Percentiles rank a stretch among this genome's conserved stretches.
Evolutionary conservation across 2,113 vertebrate genomes (phyloP).

Genomic region (Microcebus tavaratra): DNA sequence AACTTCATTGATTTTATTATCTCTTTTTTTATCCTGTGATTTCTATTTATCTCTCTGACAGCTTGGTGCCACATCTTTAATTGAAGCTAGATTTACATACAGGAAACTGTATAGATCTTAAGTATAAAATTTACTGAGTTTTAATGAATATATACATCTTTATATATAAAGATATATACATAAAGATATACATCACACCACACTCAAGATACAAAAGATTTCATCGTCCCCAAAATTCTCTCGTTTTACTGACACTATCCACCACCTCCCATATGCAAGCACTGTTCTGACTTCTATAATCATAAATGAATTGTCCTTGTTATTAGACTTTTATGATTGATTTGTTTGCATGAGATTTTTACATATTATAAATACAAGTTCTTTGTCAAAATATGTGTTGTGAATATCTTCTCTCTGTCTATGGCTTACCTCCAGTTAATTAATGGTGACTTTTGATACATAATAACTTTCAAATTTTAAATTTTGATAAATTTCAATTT

Average conservation of each 20-base stretch:
- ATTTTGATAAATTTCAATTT: background rate
- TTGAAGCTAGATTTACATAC: background rate
- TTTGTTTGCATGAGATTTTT: background rate
- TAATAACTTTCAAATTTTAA: background rate
- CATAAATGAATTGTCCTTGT: background rate
- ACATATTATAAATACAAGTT: background rate
- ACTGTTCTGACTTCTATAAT: background rate
- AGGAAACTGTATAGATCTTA: background rate
- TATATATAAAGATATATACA: background rate
- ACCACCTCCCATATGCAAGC: background rate
- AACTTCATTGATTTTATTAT: background rate
- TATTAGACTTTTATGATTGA: background rate
- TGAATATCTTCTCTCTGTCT: background rate
- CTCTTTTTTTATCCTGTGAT: background rate
- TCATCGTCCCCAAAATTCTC: background rate
- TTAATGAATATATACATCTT: background rate
- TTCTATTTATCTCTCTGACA: constrained; percentile 1
- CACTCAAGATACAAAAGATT: background rate
- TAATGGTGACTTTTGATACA: background rate
- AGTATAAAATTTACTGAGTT: background rate
- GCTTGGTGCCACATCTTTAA: background rate
- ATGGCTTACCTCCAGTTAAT: background rate
- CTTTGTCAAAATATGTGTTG: background rate
- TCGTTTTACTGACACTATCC: background rate
- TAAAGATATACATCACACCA: background rate